Base-by-base conservation (phyloP, 2,113 vertebrate species). In the Gopherus evgoodei region DNA sequence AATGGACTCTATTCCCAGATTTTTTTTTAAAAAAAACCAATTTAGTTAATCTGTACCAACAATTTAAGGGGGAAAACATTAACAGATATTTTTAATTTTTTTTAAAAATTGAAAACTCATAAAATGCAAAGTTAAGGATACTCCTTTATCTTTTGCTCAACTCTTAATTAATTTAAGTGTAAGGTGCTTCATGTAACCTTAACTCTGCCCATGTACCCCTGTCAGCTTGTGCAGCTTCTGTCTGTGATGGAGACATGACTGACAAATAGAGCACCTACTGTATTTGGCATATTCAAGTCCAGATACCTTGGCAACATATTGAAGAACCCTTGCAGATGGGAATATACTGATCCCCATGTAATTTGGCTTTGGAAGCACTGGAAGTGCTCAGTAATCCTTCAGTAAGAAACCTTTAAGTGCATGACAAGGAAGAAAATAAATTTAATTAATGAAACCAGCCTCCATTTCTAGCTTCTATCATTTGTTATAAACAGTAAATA, bases 401-500 rank as follows among this genome's bases (percentile, higher is more conserved):
- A 79, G 83, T 84, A 89, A 90, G 79, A 27, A 76, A 82, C 25
- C n/a, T 83, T 84, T 85, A 93, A 76, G 83, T 95, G 81, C 87
- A 62, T 0, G 12, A 13, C 13, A 87, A 89, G 82, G 87, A 91
- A 85, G 42, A 88, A 95, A 94, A 90, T 47, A 52, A 5, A 44
- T 4, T 47, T 57, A 44, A 88, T 90, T 57, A 91, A 90, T 59
- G 83, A 91, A 76, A 29, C 24, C 62, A 19, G 5, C 59, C 94
- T 87, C 90, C 89, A 62, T 94, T 95, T 95, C 83, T 93, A 93
- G 42, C 53, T 59, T 84, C 49, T 94, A 54, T 52, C 72, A 72
- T 87, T 94, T 96, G 38, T 87, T 86, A 84, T 84, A 92, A 91
- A 87, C 57, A 35, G 35, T 88, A 57, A 91, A 94, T 87, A 90